Percentiles rank a stretch among this genome's conserved stretches.
Conservation (phyloP, 2,113 vertebrate species). For the Microcebus jonahi region DNA sequence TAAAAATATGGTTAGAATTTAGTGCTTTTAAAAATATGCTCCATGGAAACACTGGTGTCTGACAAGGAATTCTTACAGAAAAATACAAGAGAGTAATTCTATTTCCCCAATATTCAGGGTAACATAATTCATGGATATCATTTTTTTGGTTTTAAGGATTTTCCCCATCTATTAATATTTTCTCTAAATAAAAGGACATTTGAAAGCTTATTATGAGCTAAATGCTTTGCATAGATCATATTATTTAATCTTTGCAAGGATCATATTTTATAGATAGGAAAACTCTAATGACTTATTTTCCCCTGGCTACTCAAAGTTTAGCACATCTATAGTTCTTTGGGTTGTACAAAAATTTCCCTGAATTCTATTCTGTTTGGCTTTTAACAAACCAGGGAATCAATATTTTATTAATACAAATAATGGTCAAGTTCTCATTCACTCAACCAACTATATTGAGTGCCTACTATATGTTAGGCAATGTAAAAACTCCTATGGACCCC, state of each 20-base stretch:
- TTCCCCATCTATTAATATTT: neutral
- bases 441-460: neutral
- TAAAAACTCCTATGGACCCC: neutral
- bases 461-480: neutral
- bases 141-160: neutral
- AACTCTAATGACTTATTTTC: neutral
- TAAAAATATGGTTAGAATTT: conserved; percentile 35
- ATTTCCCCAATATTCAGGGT: neutral
- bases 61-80: neutral
- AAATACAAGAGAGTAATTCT: neutral
- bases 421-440: neutral
- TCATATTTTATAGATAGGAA: conserved; percentile 39
- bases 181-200: neutral
- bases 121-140: neutral
- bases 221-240: conserved; percentile 4
- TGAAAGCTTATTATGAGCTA: conserved; percentile 24
- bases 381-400: neutral
- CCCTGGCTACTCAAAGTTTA: neutral
- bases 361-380: neutral
- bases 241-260: conserved; percentile 8
- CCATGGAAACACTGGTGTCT: neutral
- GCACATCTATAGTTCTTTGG: neutral
- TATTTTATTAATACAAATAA: conserved; percentile 18
- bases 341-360: neutral
- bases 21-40: neutral